Conservation (phyloP, 2,888 invertebrate genomes). For the Drosophila melanosoma region DNA sequence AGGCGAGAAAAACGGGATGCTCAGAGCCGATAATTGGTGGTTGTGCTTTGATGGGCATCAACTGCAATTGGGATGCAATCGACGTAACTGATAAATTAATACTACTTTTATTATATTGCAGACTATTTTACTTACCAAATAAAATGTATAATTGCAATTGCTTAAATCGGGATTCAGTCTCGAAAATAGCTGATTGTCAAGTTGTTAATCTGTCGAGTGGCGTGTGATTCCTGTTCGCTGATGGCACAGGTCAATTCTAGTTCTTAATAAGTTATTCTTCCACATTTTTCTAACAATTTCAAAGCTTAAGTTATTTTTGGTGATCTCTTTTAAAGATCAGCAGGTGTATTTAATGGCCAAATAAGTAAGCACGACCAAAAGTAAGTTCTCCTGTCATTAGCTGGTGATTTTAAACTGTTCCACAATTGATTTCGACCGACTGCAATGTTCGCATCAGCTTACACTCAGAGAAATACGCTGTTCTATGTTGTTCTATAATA, state of each 20-base stretch:
- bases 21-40: accelerated
- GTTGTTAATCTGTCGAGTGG: background rate
- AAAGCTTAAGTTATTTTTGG: background rate
- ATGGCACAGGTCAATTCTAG: constrained; percentile 12
- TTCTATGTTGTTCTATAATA: background rate
- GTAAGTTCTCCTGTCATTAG: background rate
- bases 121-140: background rate
- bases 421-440: no score
- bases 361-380: background rate
- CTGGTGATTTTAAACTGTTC: background rate
- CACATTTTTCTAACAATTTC: background rate
- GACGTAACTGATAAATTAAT: background rate
- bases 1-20: constrained; percentile 17
- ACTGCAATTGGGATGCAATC: constrained; percentile 24
- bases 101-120: background rate
- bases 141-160: constrained; percentile 13
- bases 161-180: background rate
- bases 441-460: no score
- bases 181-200: constrained; percentile 15
- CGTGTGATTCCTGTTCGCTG: background rate
- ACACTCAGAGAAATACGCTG: background rate
- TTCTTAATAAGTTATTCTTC: background rate
- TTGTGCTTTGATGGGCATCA: background rate
- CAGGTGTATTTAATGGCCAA: background rate
- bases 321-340: background rate